Evolutionary conservation across 1,140 invertebrate species (phyloP), one percentile per base, ranked within the genome.

Genomic region (Drosophila dunni): DNA sequence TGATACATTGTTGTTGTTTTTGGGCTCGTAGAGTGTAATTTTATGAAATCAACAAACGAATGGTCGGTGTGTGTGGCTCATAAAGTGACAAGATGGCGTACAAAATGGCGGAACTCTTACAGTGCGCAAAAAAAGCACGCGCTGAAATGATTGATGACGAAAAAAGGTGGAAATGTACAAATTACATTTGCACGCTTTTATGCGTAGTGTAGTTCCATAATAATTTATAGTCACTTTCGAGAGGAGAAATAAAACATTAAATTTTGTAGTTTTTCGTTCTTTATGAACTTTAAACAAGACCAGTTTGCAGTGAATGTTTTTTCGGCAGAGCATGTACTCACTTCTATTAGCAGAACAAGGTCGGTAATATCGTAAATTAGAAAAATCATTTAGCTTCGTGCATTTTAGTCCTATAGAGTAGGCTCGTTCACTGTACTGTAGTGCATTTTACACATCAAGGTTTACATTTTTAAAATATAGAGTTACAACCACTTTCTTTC

Each of bases 31-130:
- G 7, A 54, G 38, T 13, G 20, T 64, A 53, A 42, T 71, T 71
- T 71, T 57, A 72, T 58, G 15, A 72, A 65, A 65, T 65, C 42
- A 45, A 72, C 69, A 67, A 48, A 56, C 24, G 6, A n/a, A 20
- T 56, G 33, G 64, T 48, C 46, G 54, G 33, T 58, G 63, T 24
- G 48, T 38, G 46, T 36, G 45, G 9, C 20, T 29, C 42, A 36
- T 56, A 56, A 66, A 56, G 40, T 36, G 51, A 54, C 68, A 81
- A 78, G 78, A 81, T 67, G 79, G 58, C 48, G 58, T 11, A 51
- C 69, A 66, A 82, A 78, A 81, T 81, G 79, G 78, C 81, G 80
- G 53, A 72, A 56, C 13, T 10, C 10, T 3, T 7, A 24, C 20
- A 33, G 17, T 13, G 34, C 15, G 24, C n/a, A 11, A 13, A 17